Evolutionary conservation across 2,113 vertebrate genomes (phyloP), one percentile per base, ranked within the genome.

Genomic region (Pelvicachromis taeniatus): DNA sequence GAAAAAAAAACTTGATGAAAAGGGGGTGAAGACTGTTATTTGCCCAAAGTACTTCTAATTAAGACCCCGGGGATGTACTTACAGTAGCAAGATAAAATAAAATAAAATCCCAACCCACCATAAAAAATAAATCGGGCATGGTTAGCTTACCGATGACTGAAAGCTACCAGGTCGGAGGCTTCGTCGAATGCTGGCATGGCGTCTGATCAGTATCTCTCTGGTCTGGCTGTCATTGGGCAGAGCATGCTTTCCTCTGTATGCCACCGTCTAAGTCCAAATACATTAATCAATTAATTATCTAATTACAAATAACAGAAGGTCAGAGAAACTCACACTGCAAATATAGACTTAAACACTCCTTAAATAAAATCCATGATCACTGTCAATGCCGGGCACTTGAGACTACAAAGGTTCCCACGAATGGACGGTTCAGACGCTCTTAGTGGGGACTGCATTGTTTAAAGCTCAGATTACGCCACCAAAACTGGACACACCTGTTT

Each of bases 201-300:
- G 96, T 61, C 98, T 97, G 87, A 99, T 98, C 53, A 99, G 95
- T 38, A 99, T 99, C 95, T 99, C 99, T 92, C 95, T 97, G 70
- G 96, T 95, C 17, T 96, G 97, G 55, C 91, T 95, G 83, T 99
- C 97, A 0, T 90, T 97, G 5, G 97, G 97, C 85, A 99, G 95
- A 10, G 97, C 95, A 10, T 98, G 97, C 87, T 97, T 97, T 21
- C 33, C 95, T 80, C 97, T 99, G 89, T 97, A 99, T 2, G 97
- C 97, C 90, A 97, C 89, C 2, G 98, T 98, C 99, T 99, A 53
- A 65, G 68, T 23, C 26, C 16, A 45, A 68, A 73, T 73, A 73
- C 19, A 58, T 63, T 78, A 35, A 42, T 48, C 16, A 26, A 45
- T 73, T 73, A 17, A 19, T 50, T 17, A 1, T 26, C n/a, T 65